Evolutionary conservation across 1,140 invertebrate genomes (phyloP).

Genomic region (Phenacoccus solenopsis): DNA sequence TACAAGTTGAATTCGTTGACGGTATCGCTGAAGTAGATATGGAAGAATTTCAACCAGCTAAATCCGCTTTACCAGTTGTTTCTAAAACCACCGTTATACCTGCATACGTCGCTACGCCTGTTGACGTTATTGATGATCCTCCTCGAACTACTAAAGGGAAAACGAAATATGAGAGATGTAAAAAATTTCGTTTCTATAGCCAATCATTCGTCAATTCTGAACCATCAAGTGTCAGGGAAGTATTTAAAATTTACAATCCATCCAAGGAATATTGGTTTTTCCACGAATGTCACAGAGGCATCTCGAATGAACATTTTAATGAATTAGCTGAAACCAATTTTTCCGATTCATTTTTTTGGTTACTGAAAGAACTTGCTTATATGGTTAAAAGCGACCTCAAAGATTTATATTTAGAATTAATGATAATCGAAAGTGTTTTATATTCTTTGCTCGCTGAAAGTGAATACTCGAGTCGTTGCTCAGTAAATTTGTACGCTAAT

Average conservation of each 20-base stretch:
- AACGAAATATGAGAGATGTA: neutral
- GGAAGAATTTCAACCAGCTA: neutral
- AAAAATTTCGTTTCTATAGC: neutral
- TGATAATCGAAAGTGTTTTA: neutral
- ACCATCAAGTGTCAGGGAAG: neutral
- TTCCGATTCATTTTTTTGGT: neutral
- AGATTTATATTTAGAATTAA: neutral
- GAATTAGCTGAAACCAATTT: neutral
- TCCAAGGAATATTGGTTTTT: neutral
- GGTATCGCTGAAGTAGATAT: neutral
- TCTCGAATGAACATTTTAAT: neutral
- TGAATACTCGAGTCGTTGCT: neutral
- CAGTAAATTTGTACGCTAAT: too few relatives aligned
- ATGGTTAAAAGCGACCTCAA: neutral
- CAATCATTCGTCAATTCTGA: neutral
- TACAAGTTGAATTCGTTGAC: neutral
- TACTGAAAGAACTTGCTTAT: neutral
- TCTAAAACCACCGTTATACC: neutral
- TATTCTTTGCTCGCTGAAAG: neutral
- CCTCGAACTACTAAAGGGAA: neutral
- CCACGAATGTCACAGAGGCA: neutral
- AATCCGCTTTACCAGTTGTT: neutral
- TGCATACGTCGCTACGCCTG: neutral
- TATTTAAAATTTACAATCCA: neutral
- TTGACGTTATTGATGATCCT: neutral